Evolutionary conservation across 2,797 vertebrate genomes (phyloP).

Genomic region (Acrossocheilus wenchowensis): DNA sequence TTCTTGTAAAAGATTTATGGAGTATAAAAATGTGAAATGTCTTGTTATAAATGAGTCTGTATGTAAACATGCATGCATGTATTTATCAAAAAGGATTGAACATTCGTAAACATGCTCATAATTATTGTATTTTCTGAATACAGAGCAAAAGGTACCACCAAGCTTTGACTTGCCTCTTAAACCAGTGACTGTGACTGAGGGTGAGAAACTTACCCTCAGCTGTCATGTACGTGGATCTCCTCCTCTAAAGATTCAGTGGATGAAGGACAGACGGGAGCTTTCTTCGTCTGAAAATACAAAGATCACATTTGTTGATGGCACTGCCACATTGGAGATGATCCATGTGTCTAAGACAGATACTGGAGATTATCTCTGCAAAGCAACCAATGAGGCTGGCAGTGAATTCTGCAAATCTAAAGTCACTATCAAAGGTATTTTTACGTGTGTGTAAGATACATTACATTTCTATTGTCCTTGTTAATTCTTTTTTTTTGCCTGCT

Average conservation of each 20-base stretch:
- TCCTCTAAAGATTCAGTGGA: conserved; percentile 93
- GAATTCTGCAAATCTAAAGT: conserved; percentile 93
- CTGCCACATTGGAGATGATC: conserved; percentile 86
- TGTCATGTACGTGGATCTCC: conserved; percentile 89
- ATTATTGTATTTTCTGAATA: conserved; percentile 60
- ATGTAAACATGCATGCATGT: neutral
- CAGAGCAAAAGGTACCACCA: conserved; percentile 91
- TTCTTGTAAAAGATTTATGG: neutral
- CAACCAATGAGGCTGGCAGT: conserved; percentile 88
- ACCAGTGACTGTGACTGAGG: conserved; percentile 81
- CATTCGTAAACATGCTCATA: neutral
- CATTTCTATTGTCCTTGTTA: neutral
- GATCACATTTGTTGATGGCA: conserved; percentile 87
- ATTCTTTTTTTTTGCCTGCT: conserved; percentile 1
- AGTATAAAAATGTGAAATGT: neutral
- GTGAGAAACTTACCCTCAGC: conserved; percentile 84
- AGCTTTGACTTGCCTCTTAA: conserved; percentile 90
- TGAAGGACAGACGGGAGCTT: conserved; percentile 92
- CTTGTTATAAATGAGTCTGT: neutral
- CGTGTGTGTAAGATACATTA: conserved; percentile 7
- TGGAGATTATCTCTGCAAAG: conserved; percentile 96
- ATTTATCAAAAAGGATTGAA: neutral
- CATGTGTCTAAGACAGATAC: conserved; percentile 81
- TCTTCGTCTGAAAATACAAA: conserved; percentile 82
- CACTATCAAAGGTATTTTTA: conserved; percentile 87